Evolutionary conservation across 1,140 invertebrate species (phyloP).

Genomic region (Drosophila mauritiana): DNA sequence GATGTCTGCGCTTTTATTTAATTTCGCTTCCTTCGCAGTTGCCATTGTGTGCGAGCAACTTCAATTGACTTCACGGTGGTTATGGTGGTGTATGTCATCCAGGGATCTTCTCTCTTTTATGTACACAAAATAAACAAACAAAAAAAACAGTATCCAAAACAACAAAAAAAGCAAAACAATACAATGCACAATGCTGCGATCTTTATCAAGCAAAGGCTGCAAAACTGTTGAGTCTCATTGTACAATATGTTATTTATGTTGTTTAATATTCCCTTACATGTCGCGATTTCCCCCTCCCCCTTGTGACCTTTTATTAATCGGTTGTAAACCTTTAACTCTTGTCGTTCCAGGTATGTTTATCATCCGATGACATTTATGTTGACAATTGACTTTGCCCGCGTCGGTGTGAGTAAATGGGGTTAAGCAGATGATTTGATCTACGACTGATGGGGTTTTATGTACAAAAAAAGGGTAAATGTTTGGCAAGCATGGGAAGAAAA

Average conservation of each 20-base stretch:
- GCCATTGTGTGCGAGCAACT: conserved; percentile 57
- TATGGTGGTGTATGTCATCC: conserved; percentile 39
- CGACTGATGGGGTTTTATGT: conserved; percentile 18
- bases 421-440: conserved; percentile 41
- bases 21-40: conserved; percentile 54
- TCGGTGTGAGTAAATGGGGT: conserved; percentile 43
- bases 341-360: conserved; percentile 64
- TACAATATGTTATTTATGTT: conserved; percentile 76
- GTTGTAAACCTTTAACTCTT: conserved; percentile 57
- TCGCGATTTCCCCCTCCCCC: conserved; percentile 18
- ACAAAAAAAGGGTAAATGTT: conserved; percentile 5
- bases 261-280: conserved; percentile 69
- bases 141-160: neutral
- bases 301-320: conserved; percentile 52
- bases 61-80: conserved; percentile 74
- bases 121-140: conserved; percentile 1
- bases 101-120: conserved; percentile 40
- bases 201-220: conserved; percentile 54
- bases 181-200: conserved; percentile 74
- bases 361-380: conserved; percentile 51
- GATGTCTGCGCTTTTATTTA: conserved; percentile 71
- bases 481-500: neutral
- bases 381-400: conserved; percentile 32
- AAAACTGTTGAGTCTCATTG: conserved; percentile 71
- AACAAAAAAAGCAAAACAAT: conserved; percentile 21